Evolutionary conservation across 1,140 invertebrate genomes (phyloP), one percentile per base, ranked within the genome.

Genomic region (Scaptomyza hsui): DNA sequence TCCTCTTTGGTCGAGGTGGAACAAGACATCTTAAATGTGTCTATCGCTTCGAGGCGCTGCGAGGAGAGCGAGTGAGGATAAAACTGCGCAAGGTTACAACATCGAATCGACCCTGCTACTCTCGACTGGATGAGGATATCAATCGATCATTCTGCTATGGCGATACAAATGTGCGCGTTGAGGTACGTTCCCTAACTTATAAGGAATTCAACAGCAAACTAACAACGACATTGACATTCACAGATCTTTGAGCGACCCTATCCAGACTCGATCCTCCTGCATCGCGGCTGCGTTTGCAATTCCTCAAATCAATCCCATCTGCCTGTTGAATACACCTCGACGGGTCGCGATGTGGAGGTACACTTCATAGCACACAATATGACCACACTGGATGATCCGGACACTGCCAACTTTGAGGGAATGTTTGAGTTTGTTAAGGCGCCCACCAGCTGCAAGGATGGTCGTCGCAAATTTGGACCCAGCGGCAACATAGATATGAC

Each of bases 1-100:
- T 98, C 78, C 92, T 97, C 0, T 98, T 96, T 79, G 97, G 97
- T 0, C 92, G 97, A 49, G 96, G 97, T 21, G 97, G 97, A 7
- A 93, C 94, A 0, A 94, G 94, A 68, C 96, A 97, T 91, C 93
- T 98, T 2, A 96, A 95, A 90, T 98, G 97, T 90, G 93, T 95
- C 18, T 97, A 97, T 91, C 95, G 96, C 29, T 97, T 97, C 78
- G 95, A 96, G 92, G 96, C 94, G 0, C 95, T 95, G 75, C 93
- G 94, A 29, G 95, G 95, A 32, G 96, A 97, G 89, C 93, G 95
- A 21, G 94, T 97, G 3, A 94, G 95, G 42, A 92, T 96, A 29
- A 94, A 94, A 37, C 92, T 96, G 57, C 94, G 93, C 16, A 93
- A 93, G 59, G 92, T 97, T 0, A 92, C 94, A 21, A 95, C 96